Evolutionary conservation across 2,113 vertebrate genomes (phyloP), one percentile per base, ranked within the genome.

Genomic region (Hymenochirus boettgeri): DNA sequence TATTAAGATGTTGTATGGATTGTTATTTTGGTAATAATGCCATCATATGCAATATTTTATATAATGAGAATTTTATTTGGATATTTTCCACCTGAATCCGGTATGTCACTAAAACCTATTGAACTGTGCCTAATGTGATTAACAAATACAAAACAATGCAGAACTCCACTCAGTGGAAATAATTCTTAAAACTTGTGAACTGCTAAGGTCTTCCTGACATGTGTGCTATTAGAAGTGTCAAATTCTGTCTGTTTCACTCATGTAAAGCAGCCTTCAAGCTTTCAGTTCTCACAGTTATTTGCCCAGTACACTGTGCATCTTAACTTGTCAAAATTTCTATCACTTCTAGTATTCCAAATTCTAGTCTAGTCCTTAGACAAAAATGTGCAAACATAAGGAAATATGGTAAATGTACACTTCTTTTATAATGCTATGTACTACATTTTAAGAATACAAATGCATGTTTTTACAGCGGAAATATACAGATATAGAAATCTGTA

Each of bases 261-360:
- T 67, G 56, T 67, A 67, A 67, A 67, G 64, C 64, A 67, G 56
- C 33, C 64, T 48, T 67, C 64, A 67, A 51, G 33, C 64, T 59
- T 67, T 67, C 22, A 27, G 23, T 66, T 52, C 46, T 67, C 55
- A 67, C 64, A 67, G 55, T 67, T 59, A 52, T 59, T 46, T 59
- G 57, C 39, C 35, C 64, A 42, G 47, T 67, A 42, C 47, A 67
- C 19, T 57, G 54, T 39, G 63, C 45, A 66, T 58, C 55, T 66
- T 58, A 58, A 58, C 64, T 58, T 67, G 64, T 67, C 64, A 67
- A 67, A 67, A 66, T 59, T 52, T 22, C 42, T 59, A 67, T 67
- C 59, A 56, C 64, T 67, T 59, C 56, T 67, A 56, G 64, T 56
- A 59, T 67, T 67, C 56, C 8, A 67, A 67, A 59, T n/a, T n/a